A percentile compares a stretch with the other conserved stretches of the same genome.
phyloP scores from a whole-genome alignment of 1,140 invertebrate genomes.

The Maniola jurtina region DNA sequence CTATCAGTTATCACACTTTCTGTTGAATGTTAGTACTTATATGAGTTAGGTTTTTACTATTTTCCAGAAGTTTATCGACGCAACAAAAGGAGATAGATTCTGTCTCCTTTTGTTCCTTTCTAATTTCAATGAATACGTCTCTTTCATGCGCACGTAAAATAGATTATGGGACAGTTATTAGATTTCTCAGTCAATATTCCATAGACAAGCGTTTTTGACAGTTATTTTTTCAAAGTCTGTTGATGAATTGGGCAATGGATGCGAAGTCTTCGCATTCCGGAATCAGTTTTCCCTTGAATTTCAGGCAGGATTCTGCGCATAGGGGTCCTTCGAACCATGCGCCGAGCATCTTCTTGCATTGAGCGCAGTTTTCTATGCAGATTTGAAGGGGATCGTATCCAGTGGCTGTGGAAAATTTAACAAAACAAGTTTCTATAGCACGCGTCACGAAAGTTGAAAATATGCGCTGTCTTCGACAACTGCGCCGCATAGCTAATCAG shows the following conservation, averaged over 20 bases:
- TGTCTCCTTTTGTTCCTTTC: too few species aligned
- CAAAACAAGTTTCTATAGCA: background rate
- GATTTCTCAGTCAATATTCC: slow-evolving; percentile 6
- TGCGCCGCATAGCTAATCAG: too few species aligned
- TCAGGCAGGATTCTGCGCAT: slow-evolving; percentile 89
- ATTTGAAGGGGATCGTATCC: slow-evolving; percentile 78
- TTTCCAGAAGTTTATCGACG: too few species aligned
- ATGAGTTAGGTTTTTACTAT: too few species aligned
- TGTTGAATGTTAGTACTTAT: too few species aligned
- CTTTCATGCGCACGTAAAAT: too few species aligned
- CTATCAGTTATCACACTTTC: too few species aligned
- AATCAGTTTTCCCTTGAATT: slow-evolving; percentile 89
- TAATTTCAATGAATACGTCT: too few species aligned
- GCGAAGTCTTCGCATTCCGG: slow-evolving; percentile 90
- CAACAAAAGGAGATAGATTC: too few species aligned
- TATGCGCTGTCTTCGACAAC: too few species aligned
- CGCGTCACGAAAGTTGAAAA: background rate
- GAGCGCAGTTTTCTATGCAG: slow-evolving; percentile 91
- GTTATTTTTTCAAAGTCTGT: slow-evolving; percentile 73
- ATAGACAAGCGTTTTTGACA: slow-evolving; percentile 10
- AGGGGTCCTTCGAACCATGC: slow-evolving; percentile 90
- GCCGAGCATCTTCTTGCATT: slow-evolving; percentile 92
- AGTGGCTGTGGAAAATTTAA: slow-evolving; percentile 44
- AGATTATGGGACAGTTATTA: too few species aligned
- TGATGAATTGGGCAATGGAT: slow-evolving; percentile 89